A percentile compares a stretch with the other conserved stretches of the same genome.
phyloP scores from a whole-genome alignment of 2,797 vertebrate species.

The Schizothorax lantsangensis region DNA sequence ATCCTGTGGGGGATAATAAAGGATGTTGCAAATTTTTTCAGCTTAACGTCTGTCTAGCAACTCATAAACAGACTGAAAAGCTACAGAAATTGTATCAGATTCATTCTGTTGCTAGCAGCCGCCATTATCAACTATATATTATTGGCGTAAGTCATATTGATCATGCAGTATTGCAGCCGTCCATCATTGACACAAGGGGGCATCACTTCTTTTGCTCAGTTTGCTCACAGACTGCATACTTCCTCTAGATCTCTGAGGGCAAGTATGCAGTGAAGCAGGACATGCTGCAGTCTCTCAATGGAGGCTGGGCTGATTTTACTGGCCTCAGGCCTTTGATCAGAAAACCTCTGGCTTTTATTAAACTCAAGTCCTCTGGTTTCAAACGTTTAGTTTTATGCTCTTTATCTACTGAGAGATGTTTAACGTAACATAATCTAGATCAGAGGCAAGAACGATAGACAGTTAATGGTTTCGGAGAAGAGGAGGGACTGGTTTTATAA shows the following conservation, averaged over 20 bases:
- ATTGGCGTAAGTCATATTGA: not conserved
- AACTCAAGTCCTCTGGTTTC: conserved; percentile 48
- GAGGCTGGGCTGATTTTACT: conserved; percentile 59
- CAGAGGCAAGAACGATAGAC: conserved; percentile 7
- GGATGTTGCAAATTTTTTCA: conserved; percentile 32
- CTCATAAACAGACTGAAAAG: not conserved
- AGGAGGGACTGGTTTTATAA: not conserved
- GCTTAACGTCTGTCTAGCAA: conserved; percentile 11
- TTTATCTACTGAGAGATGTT: conserved; percentile 34
- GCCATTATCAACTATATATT: not conserved
- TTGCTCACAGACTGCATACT: not conserved
- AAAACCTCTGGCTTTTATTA: conserved; percentile 71
- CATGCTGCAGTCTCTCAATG: conserved; percentile 20
- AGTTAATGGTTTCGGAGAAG: conserved; percentile 25
- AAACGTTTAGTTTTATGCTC: conserved; percentile 14
- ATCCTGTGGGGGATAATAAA: conserved; percentile 72
- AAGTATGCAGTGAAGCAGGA: conserved; percentile 12
- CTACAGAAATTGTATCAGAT: not conserved
- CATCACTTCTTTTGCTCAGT: not conserved
- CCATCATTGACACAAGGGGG: not conserved
- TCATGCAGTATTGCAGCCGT: not conserved
- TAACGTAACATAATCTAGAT: conserved; percentile 28
- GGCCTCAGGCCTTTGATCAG: conserved; percentile 68
- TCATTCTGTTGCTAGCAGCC: not conserved
- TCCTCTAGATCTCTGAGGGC: conserved; percentile 17